These are phyloP conservation scores for Drymonia ruficornis DNA, from an alignment of 2,888 invertebrate species.

Conservation along the genomic window DNA sequence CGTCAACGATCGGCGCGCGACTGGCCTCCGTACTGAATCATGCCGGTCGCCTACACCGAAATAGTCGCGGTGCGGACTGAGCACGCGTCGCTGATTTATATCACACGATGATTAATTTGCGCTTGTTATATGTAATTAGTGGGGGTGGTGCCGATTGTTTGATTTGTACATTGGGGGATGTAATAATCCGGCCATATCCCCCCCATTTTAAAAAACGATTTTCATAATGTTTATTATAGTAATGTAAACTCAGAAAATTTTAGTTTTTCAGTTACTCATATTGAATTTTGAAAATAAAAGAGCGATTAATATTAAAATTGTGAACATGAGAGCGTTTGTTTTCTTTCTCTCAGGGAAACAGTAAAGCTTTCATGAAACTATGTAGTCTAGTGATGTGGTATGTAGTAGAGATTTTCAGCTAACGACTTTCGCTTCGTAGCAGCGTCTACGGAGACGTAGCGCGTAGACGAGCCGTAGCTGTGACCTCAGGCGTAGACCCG, in stretches of 20 bases:
- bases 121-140: slow-evolving; percentile 70
- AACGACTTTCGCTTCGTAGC: slow-evolving; percentile 62
- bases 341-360: neutral
- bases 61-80: slow-evolving; percentile 63
- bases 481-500: slow-evolving; percentile 57
- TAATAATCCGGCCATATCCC: neutral
- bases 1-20: slow-evolving; percentile 79
- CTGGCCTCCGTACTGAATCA: slow-evolving; percentile 58
- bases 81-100: slow-evolving; percentile 68
- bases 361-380: slow-evolving; percentile 2
- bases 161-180: slow-evolving; percentile 37
- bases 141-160: slow-evolving; percentile 49
- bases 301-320: neutral
- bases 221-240: neutral
- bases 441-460: slow-evolving; percentile 58
- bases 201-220: neutral
- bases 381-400: slow-evolving; percentile 5
- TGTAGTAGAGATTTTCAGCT: slow-evolving; percentile 62
- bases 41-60: slow-evolving; percentile 68
- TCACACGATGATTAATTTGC: slow-evolving; percentile 72
- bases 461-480: slow-evolving; percentile 66
- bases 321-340: neutral
- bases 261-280: neutral
- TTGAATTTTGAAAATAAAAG: neutral
- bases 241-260: neutral